Evolutionary conservation across 2,888 invertebrate species (phyloP).

Genomic region (Trichacis sp.): DNA sequence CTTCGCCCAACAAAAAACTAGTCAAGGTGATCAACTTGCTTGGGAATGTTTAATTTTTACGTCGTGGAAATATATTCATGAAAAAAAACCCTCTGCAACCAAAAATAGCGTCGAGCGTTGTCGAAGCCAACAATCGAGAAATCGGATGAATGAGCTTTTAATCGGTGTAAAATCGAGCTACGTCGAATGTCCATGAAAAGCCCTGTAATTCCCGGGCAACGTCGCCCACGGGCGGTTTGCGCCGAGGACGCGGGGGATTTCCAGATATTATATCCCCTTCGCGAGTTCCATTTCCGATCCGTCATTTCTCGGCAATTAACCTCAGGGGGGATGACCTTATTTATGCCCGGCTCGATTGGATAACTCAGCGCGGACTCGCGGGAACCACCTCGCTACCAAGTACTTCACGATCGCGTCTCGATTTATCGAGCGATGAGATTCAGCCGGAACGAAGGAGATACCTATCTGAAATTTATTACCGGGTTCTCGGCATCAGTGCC

Average conservation of each 20-base stretch:
- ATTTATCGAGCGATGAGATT: conserved; percentile 58
- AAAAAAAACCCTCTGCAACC: too few relatives aligned
- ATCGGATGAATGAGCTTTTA: not conserved
- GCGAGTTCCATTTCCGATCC: conserved; percentile 13
- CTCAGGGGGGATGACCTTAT: conserved; percentile 45
- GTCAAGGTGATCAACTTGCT: too few relatives aligned
- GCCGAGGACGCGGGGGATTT: too few relatives aligned
- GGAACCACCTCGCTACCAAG: conserved; percentile 43
- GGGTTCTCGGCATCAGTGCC: conserved; percentile 31
- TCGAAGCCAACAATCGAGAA: too few relatives aligned
- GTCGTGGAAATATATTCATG: too few relatives aligned
- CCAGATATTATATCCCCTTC: conserved; percentile 46
- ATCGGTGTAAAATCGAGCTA: too few relatives aligned
- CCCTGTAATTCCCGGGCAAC: not conserved
- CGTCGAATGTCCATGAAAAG: conserved; percentile 7
- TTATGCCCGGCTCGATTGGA: conserved; percentile 48
- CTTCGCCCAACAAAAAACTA: too few relatives aligned
- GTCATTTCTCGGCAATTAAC: conserved; percentile 24
- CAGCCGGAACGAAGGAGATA: conserved; percentile 45
- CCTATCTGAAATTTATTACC: conserved; percentile 50
- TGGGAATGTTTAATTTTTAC: too few relatives aligned
- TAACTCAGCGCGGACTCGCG: conserved; percentile 49
- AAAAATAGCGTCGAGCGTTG: too few relatives aligned
- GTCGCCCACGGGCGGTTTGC: too few relatives aligned
- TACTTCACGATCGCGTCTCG: conserved; percentile 35